Base-by-base conservation (phyloP, 2,888 invertebrate species). In the Mystacides longicornis region DNA sequence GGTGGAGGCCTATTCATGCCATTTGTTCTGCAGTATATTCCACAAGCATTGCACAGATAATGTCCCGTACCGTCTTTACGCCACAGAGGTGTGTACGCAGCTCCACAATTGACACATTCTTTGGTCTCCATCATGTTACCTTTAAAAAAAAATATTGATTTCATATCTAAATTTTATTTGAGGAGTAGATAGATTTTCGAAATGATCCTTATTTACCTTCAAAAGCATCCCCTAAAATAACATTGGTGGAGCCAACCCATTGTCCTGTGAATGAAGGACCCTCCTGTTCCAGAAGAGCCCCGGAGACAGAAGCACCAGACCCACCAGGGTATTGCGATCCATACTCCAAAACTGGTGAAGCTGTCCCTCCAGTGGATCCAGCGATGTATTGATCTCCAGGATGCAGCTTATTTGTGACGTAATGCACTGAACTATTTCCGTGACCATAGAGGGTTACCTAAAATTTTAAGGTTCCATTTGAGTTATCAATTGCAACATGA, bases 1-100 rank as follows among this genome's bases (percentile, higher is more conserved):
- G 76, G 77, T 58, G 90, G 90, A 56, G 90, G 90, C 62, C 92
- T 78, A 74, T 89, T 90, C 69, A 88, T 79, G 64, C 81, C 81
- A 70, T 82, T 81, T 72, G 80, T 81, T 68, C 81, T 77, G 67
- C 72, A 77, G 67, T 78, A 81, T 49, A 79, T 69, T 31, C 79
- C 83, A 69, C 94, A 93, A 49, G 90, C 89, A 71, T 91, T 91
- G 75, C 93, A 93, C 61, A 91, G 78, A 68, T 89, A 90, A 69
- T 91, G 88, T 9, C 91, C 91, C 31, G 88, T 87, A 57, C 87
- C 88, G 71, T 93, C 93, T 63, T 91, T 78, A 56, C 92, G 79
- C 92, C 92, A 93, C 31, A 91, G 74, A 1, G 90, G 89, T 11
- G 92, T 91, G 33, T 81, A 75, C 57, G 75, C 80, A 18, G 81